These are phyloP conservation scores for Drosophila prostipennis DNA, from an alignment of 2,888 invertebrate species.

Conservation along the genomic window DNA sequence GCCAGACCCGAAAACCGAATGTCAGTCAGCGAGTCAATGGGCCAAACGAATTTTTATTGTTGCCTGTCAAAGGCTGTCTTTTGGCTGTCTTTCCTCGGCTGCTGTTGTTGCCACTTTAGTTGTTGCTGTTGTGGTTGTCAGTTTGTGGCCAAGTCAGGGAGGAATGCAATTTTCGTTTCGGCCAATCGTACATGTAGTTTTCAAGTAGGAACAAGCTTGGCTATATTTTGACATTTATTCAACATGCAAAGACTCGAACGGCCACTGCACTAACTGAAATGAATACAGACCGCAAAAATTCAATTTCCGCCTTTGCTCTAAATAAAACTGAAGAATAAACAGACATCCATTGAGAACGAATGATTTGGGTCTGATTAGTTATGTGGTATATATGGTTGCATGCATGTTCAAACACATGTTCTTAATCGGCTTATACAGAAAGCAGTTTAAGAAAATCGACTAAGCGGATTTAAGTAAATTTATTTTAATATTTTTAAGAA, in stretches of 20 bases:
- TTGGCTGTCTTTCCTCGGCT: conserved; percentile 19
- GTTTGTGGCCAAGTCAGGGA: conserved; percentile 43
- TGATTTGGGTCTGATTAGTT: conserved; percentile 41
- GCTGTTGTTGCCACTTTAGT: conserved; percentile 12
- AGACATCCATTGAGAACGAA: conserved; percentile 8
- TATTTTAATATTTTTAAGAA: conserved; percentile 13
- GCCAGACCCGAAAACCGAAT: conserved; percentile 33
- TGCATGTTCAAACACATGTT: conserved; percentile 20
- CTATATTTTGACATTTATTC: conserved; percentile 29
- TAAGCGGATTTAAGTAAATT: conserved; percentile 8
- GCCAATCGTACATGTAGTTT: conserved; percentile 6
- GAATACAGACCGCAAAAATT: conserved; percentile 38
- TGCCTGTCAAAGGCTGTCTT: conserved; percentile 53
- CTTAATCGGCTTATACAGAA: conserved; percentile 20
- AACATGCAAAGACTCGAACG: conserved; percentile 31
- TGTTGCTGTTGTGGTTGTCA: conserved; percentile 43
- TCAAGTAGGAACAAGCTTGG: conserved; percentile 31
- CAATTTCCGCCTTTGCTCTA: conserved; percentile 37
- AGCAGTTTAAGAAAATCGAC: not conserved
- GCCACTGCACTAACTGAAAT: conserved; percentile 21
- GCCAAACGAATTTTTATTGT: conserved; percentile 53
- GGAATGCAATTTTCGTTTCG: conserved; percentile 50
- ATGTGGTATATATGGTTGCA: conserved; percentile 7
- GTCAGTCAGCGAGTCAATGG: conserved; percentile 53
- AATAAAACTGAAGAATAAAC: conserved; percentile 15